Evolutionary conservation across 92 coral and sea anemone species (phyloP), one percentile per base, ranked within the genome.

Genomic region (Epizoanthus stellaris): DNA sequence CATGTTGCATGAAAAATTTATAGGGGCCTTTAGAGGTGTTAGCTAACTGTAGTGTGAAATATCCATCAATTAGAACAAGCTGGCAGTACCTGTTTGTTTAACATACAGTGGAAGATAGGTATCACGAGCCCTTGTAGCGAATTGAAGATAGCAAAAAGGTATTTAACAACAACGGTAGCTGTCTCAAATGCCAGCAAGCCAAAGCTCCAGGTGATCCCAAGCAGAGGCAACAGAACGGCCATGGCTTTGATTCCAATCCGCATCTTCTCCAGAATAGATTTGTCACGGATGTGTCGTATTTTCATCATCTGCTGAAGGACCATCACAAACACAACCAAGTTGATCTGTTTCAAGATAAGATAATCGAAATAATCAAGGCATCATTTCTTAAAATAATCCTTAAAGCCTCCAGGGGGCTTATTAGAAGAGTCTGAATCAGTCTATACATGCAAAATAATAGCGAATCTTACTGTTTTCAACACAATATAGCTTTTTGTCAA

Each of bases 141-240:
- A n/a, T 77, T 77, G 30, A 88, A 85, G 72, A 96, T 90, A 79
- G 96, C 93, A 82, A 96, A 96, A 34, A 96, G 82, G 81, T 92
- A 96, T 85, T 95, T 90, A 84, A 96, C 92, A 73, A 87, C 90
- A 61, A 96, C 56, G 0, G 97, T 93, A 16, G 90, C 94, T 42
- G 96, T 73, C 73, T 80, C 95, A 88, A 96, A 92, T 45, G 95
- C 87, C 80, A 96, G 86, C 82, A 96, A 88, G 10, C 98, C 98
- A 64, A 96, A 93, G 76, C 93, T 67, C 98, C 98, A 96, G 73
- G 98, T 94, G 91, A 96, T 80, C 5, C 98, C 98, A 47, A 96
- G 95, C 58, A 96, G 73, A 34, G 98, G 98, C 80, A 96, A 91
- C 25, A 94, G 84, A 63, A 94, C 95, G 19, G 98, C 98, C 70